Conservation (phyloP, 2,888 invertebrate species). For the Aphidius colemani region DNA sequence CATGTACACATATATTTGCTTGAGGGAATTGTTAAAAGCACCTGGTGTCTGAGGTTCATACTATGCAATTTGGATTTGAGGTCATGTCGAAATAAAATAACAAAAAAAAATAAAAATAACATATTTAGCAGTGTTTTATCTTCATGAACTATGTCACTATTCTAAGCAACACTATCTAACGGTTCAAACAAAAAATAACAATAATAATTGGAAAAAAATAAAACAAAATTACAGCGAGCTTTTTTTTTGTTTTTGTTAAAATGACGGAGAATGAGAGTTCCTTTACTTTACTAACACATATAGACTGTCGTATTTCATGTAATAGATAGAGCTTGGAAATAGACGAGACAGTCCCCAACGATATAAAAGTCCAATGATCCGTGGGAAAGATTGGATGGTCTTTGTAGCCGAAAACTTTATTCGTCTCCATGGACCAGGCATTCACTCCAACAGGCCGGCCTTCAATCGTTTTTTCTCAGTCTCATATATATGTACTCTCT, state of each 20-base stretch:
- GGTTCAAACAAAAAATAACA: no score
- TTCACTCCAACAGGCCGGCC: constrained; percentile 1
- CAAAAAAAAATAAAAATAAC: no score
- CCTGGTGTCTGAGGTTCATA: constrained; percentile 16
- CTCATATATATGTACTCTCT: background rate
- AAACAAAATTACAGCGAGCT: background rate
- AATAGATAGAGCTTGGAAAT: constrained; percentile 16
- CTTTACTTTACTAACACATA: background rate
- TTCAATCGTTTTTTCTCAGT: constrained; percentile 3
- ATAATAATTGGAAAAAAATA: no score
- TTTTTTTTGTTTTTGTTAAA: background rate
- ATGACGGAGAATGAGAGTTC: background rate
- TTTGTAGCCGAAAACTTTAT: constrained; percentile 19
- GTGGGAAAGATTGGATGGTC: constrained; percentile 23
- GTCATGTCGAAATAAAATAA: background rate
- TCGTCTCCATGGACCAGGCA: constrained; percentile 18
- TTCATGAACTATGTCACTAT: background rate
- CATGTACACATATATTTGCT: constrained; percentile 2
- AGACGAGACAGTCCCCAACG: constrained; percentile 6
- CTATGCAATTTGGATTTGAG: background rate
- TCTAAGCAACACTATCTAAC: background rate
- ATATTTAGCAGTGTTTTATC: background rate
- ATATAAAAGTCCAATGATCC: constrained; percentile 22
- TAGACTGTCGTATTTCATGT: background rate
- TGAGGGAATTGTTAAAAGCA: constrained; percentile 12